These are phyloP conservation scores for Sarcophaga variegata DNA, from an alignment of 2,888 invertebrate species.

Conservation along the genomic window DNA sequence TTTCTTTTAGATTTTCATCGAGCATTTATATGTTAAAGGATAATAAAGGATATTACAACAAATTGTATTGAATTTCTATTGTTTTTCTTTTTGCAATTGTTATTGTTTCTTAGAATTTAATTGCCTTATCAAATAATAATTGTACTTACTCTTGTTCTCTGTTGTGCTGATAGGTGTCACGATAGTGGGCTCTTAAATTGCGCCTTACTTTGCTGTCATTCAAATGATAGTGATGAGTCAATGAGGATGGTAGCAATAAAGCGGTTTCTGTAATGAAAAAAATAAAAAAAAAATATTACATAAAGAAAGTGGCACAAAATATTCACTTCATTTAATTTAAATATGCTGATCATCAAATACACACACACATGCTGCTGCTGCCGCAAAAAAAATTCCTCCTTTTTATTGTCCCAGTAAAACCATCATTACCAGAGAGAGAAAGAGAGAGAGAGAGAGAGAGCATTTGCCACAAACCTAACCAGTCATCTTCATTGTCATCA, in stretches of 20 bases:
- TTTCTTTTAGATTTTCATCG: background rate
- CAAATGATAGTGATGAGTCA: conserved; percentile 88
- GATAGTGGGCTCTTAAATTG: conserved; percentile 43
- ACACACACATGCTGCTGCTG: background rate
- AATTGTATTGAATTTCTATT: no score
- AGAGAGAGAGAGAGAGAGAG: no score
- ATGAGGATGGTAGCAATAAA: conserved; percentile 89
- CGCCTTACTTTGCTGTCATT: conserved; percentile 90
- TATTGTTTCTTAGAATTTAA: no score
- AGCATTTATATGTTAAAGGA: background rate
- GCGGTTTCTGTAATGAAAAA: conserved; percentile 86
- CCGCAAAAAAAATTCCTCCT: background rate
- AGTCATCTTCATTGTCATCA: conserved; percentile 19
- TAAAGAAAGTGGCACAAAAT: conserved; percentile 16
- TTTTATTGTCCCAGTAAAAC: background rate
- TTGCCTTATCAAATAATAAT: background rate
- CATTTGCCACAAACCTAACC: no score
- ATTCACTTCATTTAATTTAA: conserved; percentile 63
- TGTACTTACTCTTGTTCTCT: conserved; percentile 81
- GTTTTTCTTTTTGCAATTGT: no score
- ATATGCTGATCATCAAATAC: conserved; percentile 9
- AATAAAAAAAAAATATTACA: conserved; percentile 2
- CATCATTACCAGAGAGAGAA: no score
- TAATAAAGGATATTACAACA: background rate
- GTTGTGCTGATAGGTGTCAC: conserved; percentile 82